Base-by-base conservation (phyloP, 2,113 vertebrate species). In the Hippocampus abdominalis region DNA sequence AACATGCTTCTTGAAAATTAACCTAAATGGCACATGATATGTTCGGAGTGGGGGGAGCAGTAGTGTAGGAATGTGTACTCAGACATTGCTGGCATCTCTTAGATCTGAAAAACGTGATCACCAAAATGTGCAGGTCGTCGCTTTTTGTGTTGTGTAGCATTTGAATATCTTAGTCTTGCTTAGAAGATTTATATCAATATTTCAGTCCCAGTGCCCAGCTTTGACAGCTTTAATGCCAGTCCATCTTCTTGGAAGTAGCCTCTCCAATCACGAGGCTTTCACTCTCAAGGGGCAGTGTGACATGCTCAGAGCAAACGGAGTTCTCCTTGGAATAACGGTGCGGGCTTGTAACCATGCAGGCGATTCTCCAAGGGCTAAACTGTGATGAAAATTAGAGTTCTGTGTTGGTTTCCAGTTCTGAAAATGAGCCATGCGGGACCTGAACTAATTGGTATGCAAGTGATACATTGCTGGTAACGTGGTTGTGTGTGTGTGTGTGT, bases 251-350 rank as follows among this genome's bases (percentile, higher is more conserved):
- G 60, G 74, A 59, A 63, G 56, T 20, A 57, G 77, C 78, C 82
- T 73, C 85, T 89, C 78, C 81, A 88, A 87, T 88, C 89, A 90
- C 68, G 23, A 18, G 53, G 78, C 82, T 86, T 89, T 87, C 71
- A 82, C 44, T 84, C 70, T 87, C 64, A 79, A 86, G 73, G 76
- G 74, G 74, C 66, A 15, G 67, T 64, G 70, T 80, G 64, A 74
- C 42, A 64, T 25, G 71, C 68, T 78, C 64, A 61, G 23, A 23
- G 53, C 63, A 73, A 72, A 82, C 63, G 74, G 67, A 20, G 0
- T 7, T 25, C 66, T 68, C 21, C 32, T 71, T 64, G 20, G 16
- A 16, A 49, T 68, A 54, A 68, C 53, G n/a, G 44, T 53, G 20
- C 15, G 39, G 32, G 13, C 61, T 62, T 77, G 8, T 57, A 46